A percentile compares a stretch with the other conserved stretches of the same genome.
Evolutionary conservation across 2,888 invertebrate genomes (phyloP).

Genomic region (Mythimna vitellina): DNA sequence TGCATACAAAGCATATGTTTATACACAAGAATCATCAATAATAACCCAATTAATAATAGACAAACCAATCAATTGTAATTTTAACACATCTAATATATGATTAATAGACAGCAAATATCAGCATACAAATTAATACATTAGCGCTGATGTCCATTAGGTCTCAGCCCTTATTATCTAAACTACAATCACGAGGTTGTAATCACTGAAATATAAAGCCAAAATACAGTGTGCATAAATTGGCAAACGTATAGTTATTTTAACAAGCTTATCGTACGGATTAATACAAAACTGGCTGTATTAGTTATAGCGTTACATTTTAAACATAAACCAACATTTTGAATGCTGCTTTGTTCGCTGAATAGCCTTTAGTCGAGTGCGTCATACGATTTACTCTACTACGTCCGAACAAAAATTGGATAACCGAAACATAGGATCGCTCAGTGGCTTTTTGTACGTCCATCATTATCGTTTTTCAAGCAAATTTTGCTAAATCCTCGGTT

Average conservation of each 20-base stretch:
- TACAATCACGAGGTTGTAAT: conserved; percentile 52
- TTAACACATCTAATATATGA: conserved; percentile 25
- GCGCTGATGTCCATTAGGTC: conserved; percentile 19
- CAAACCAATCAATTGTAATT: conserved; percentile 31
- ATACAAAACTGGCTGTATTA: conserved; percentile 49
- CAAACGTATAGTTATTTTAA: conserved; percentile 47
- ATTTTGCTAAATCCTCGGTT: conserved; percentile 19
- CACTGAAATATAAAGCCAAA: conserved; percentile 61
- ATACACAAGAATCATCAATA: neutral
- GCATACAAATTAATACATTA: conserved; percentile 59
- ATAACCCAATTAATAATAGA: conserved; percentile 14
- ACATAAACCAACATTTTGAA: conserved; percentile 38
- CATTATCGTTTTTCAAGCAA: conserved; percentile 8
- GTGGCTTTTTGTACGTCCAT: conserved; percentile 35
- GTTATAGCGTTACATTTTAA: conserved; percentile 47
- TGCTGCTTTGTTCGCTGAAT: conserved; percentile 34
- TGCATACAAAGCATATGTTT: neutral
- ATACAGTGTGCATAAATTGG: conserved; percentile 54
- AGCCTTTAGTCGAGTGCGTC: conserved; percentile 29
- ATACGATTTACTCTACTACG: conserved; percentile 30
- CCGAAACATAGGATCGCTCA: conserved; percentile 42
- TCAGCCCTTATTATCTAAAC: conserved; percentile 55
- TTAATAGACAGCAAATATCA: conserved; percentile 54
- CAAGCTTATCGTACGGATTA: conserved; percentile 50
- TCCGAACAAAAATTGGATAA: conserved; percentile 50